Evolutionary conservation across 2,113 vertebrate species (phyloP).

Genomic region (Sus scrofa): DNA sequence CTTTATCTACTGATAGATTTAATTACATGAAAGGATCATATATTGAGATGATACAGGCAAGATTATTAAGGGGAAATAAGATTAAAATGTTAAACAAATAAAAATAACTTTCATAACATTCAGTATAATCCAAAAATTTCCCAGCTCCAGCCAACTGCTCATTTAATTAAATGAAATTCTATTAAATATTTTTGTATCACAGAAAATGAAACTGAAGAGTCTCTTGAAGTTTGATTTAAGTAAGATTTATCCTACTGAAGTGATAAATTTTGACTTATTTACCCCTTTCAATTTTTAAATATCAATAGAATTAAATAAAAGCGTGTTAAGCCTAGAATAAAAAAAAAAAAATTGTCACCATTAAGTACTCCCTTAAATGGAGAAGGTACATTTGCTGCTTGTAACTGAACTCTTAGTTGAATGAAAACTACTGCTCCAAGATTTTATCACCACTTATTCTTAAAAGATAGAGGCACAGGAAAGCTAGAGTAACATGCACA

Average conservation of each 20-base stretch:
- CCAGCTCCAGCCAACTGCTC: not conserved
- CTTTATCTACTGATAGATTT: not conserved
- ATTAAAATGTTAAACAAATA: constrained; percentile 1
- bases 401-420: not conserved
- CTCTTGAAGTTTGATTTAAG: not conserved
- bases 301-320: not conserved
- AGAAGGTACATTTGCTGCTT: not conserved
- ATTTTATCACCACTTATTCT: constrained; percentile 13
- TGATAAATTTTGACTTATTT: not conserved
- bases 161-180: not conserved
- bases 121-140: not conserved
- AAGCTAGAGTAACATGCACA: not conserved
- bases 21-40: not conserved
- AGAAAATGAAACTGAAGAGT: not conserved
- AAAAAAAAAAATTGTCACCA: not conserved
- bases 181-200: not conserved
- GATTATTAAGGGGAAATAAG: constrained; percentile 4
- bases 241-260: not conserved
- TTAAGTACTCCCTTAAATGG: not conserved
- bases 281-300: not conserved
- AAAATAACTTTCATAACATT: not conserved
- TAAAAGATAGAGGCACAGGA: not conserved
- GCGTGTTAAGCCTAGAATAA: not conserved
- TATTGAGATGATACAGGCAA: not conserved
- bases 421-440: not conserved